These are phyloP conservation scores for Chaetodon trifasciatus DNA, from an alignment of 2,797 vertebrate species.

Conservation along the genomic window DNA sequence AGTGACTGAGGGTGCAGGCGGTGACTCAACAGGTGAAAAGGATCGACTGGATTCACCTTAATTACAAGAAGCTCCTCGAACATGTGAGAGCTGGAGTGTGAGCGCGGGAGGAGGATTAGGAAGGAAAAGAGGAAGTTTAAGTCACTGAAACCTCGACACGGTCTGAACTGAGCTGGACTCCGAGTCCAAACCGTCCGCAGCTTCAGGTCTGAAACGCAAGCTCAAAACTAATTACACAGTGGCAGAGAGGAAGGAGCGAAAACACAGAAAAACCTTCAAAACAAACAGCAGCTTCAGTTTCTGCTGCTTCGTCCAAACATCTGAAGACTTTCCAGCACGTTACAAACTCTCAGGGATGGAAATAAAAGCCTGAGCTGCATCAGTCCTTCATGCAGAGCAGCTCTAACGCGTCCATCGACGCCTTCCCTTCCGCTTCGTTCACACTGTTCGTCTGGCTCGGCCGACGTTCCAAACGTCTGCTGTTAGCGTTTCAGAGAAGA, in stretches of 20 bases:
- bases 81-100: background rate
- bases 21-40: background rate
- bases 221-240: constrained; percentile 18
- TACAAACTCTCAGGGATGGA: constrained; percentile 8
- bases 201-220: constrained; percentile 11
- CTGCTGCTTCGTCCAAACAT: constrained; percentile 3
- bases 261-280: background rate
- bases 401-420: constrained; percentile 21
- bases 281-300: constrained; percentile 10
- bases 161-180: no score
- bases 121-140: background rate
- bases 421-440: background rate
- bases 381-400: constrained; percentile 64
- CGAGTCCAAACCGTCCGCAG: constrained; percentile 31
- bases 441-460: background rate
- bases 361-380: constrained; percentile 29
- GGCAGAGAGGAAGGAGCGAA: background rate
- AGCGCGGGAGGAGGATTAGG: background rate
- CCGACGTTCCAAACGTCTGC: no score
- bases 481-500: constrained; percentile 44
- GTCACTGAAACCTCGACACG: background rate
- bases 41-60: background rate
- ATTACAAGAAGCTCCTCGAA: background rate
- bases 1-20: no score
- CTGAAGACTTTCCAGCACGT: background rate